These are phyloP conservation scores for Cygnus atratus DNA, from an alignment of 2,113 vertebrate genomes.

Conservation along the genomic window DNA sequence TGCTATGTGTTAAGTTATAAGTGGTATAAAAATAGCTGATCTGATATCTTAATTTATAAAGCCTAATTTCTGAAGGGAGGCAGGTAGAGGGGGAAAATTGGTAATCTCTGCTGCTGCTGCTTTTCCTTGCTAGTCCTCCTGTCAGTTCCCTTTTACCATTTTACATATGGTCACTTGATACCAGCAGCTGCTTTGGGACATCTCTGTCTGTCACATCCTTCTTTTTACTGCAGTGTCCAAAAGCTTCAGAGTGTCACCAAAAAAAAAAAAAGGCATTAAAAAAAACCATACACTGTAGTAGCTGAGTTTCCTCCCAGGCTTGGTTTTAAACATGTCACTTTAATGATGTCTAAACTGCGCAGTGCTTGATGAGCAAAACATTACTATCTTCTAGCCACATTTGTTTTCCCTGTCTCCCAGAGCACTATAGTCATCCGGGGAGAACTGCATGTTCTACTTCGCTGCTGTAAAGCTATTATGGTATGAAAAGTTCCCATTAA, in stretches of 20 bases:
- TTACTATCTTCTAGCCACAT: constrained; percentile 20
- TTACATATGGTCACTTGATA: constrained; percentile 33
- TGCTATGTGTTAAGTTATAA: background rate
- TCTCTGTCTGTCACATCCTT: constrained; percentile 60
- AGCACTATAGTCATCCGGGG: constrained; percentile 13
- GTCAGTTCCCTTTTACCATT: background rate
- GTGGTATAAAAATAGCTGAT: background rate
- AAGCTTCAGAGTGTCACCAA: background rate
- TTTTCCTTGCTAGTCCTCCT: background rate
- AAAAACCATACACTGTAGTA: background rate
- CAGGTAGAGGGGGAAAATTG: background rate
- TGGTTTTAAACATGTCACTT: constrained; percentile 4
- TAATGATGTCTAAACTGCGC: background rate
- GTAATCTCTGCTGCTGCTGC: background rate
- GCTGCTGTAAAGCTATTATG: constrained; percentile 60
- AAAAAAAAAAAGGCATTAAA: background rate
- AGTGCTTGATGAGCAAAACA: constrained; percentile 8
- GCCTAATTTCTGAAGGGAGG: background rate
- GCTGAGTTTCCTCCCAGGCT: background rate
- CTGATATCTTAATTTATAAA: background rate
- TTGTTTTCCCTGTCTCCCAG: constrained; percentile 10
- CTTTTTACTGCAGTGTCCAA: constrained; percentile 40
- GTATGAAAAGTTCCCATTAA: constrained; percentile 72
- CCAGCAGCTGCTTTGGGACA: constrained; percentile 62
- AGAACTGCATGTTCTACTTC: constrained; percentile 44